phyloP scores from a whole-genome alignment of 2,113 vertebrate genomes.

The Heteronetta atricapilla region DNA sequence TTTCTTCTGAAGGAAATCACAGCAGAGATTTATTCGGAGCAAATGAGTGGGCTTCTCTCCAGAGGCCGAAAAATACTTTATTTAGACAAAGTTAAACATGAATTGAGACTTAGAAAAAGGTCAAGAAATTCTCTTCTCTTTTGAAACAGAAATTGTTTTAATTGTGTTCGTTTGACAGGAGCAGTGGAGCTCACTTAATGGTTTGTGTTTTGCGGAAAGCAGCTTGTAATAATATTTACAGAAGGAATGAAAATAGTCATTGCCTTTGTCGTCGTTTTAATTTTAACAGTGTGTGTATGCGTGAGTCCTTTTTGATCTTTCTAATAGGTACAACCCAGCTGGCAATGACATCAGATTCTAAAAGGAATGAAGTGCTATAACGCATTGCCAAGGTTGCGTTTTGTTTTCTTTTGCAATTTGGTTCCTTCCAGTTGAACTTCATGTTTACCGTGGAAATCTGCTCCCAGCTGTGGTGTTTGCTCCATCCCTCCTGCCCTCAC shows the following conservation, averaged over 20 bases:
- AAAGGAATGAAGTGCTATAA: background rate
- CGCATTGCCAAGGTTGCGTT: background rate
- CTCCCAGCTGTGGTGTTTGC: background rate
- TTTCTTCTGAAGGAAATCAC: constrained; percentile 9
- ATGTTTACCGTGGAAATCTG: background rate
- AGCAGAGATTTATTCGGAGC: constrained; percentile 41
- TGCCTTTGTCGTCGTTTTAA: background rate
- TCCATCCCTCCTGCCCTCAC: background rate
- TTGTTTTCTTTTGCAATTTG: background rate
- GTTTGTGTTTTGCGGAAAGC: background rate
- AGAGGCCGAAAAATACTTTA: constrained; percentile 22
- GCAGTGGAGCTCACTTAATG: background rate
- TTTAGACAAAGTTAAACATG: background rate
- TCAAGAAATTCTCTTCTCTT: background rate
- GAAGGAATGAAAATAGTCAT: background rate
- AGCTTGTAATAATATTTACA: constrained; percentile 11
- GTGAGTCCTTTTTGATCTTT: background rate
- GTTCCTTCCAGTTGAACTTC: background rate
- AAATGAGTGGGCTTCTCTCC: constrained; percentile 41
- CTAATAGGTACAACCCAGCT: background rate
- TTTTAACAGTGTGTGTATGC: background rate
- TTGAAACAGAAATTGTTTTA: background rate
- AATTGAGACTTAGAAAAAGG: background rate
- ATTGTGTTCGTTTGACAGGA: constrained; percentile 25
- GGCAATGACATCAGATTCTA: background rate